Conservation (phyloP, 2,113 vertebrate species). For the Cavia porcellus region DNA sequence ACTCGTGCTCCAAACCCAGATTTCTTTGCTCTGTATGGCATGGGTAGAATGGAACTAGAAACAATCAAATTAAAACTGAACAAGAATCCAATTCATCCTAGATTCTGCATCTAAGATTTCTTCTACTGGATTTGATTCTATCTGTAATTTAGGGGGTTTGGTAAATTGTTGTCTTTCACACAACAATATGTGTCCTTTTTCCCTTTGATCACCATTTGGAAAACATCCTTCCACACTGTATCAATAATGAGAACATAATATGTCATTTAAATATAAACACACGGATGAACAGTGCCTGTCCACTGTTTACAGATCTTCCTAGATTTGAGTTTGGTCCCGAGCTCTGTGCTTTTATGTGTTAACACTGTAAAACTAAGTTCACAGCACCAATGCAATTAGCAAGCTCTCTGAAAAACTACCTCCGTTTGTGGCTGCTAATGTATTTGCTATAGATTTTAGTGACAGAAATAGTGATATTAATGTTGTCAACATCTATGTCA, state of each 20-base stretch:
- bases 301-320: background rate
- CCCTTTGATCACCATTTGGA: background rate
- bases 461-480: constrained; percentile 86
- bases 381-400: constrained; percentile 81
- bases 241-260: background rate
- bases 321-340: background rate
- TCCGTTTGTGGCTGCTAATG: constrained; percentile 83
- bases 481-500: constrained; percentile 82
- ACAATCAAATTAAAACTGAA: background rate
- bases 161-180: background rate
- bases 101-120: background rate
- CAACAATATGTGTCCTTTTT: background rate
- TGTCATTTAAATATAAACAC: background rate
- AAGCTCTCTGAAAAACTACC: constrained; percentile 79
- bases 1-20: background rate
- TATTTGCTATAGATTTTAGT: constrained; percentile 87
- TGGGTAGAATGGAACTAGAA: background rate
- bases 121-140: background rate
- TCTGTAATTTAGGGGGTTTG: background rate
- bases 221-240: background rate
- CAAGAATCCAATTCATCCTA: background rate
- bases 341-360: constrained; percentile 60
- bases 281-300: background rate
- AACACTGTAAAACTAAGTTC: constrained; percentile 62
- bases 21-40: background rate